Conservation (phyloP, 2,797 vertebrate genomes). For the Scyliorhinus canicula region DNA sequence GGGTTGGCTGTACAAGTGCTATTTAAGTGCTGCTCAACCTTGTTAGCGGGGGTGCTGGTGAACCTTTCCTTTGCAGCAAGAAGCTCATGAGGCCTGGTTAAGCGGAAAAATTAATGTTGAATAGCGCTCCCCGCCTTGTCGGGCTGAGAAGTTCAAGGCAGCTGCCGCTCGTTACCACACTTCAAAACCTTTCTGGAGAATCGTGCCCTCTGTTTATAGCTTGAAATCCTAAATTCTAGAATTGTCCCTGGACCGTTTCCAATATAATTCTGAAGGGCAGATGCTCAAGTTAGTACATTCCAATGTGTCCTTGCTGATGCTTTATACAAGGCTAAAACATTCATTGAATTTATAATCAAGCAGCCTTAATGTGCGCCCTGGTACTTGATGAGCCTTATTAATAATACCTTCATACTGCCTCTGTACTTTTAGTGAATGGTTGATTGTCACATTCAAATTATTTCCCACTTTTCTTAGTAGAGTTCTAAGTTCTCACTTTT, state of each 20-base stretch:
- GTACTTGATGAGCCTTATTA: not conserved
- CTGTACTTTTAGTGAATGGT: not conserved
- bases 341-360: slow-evolving; percentile 5
- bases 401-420: not conserved
- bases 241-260: not conserved
- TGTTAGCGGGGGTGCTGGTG: too few species aligned
- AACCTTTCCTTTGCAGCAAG: too few species aligned
- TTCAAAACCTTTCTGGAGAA: too few species aligned
- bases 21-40: too few species aligned
- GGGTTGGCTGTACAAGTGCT: too few species aligned
- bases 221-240: not conserved
- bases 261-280: not conserved
- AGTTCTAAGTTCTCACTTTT: too few species aligned
- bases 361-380: not conserved
- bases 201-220: not conserved
- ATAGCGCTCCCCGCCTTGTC: too few species aligned
- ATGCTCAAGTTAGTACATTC: not conserved
- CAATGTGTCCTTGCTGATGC: not conserved
- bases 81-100: too few species aligned
- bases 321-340: not conserved
- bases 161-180: too few species aligned
- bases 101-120: too few species aligned
- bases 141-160: too few species aligned
- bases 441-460: not conserved
- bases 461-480: not conserved